These are phyloP conservation scores for Gadopsis marmoratus DNA, from an alignment of 2,797 vertebrate genomes.

Conservation along the genomic window DNA sequence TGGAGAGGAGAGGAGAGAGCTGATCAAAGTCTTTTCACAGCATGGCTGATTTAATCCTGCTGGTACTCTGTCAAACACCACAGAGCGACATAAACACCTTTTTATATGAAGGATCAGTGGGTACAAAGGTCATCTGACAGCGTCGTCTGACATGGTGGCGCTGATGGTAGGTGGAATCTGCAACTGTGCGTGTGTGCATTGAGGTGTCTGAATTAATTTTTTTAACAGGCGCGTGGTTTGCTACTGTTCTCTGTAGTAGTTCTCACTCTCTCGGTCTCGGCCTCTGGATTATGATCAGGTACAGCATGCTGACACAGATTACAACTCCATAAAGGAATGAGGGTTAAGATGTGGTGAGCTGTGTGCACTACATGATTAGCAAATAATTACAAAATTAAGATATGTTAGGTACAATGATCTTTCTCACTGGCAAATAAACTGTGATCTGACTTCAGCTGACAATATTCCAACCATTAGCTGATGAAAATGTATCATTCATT, in stretches of 20 bases:
- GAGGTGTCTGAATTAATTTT: constrained; percentile 42
- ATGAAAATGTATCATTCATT: not conserved
- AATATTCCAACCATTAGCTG: constrained; percentile 5
- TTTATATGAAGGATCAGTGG: constrained; percentile 63
- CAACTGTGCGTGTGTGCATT: constrained; percentile 28
- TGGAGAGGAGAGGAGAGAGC: constrained; percentile 56
- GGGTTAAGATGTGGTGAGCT: not conserved
- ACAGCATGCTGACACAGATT: not conserved
- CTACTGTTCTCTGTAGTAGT: constrained; percentile 18
- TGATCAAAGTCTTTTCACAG: constrained; percentile 82
- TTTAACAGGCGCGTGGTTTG: not conserved
- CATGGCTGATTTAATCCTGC: constrained; percentile 73
- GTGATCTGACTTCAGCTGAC: constrained; percentile 1
- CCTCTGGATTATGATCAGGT: constrained; percentile 9
- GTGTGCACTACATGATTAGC: constrained; percentile 6
- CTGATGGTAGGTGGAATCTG: constrained; percentile 61
- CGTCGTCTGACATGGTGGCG: constrained; percentile 58
- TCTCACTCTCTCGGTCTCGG: constrained; percentile 2
- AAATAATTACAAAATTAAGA: constrained; percentile 17
- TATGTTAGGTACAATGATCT: not conserved
- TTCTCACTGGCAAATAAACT: not conserved
- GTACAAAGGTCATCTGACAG: constrained; percentile 66
- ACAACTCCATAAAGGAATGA: not conserved
- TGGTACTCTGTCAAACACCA: constrained; percentile 76
- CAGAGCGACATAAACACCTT: constrained; percentile 70